Evolutionary conservation across 2,888 invertebrate genomes (phyloP).

Genomic region (Ectobius pallidus): DNA sequence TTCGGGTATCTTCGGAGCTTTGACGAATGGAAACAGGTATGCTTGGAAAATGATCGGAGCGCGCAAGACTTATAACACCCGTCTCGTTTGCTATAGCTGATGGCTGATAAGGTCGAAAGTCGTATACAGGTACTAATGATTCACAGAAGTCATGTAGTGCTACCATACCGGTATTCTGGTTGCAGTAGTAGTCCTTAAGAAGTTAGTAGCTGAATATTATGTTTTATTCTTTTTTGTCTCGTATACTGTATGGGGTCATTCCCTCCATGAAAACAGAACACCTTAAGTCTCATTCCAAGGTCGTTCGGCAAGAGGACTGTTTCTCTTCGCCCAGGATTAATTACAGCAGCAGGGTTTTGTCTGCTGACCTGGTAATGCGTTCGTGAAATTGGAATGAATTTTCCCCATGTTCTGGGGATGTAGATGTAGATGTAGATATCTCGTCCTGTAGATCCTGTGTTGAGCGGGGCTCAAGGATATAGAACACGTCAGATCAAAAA

Average conservation of each 20-base stretch:
- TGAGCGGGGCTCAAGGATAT: too few relatives aligned
- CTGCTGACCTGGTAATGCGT: neutral
- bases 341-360: neutral
- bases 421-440: too few relatives aligned
- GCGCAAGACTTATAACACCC: too few relatives aligned
- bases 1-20: conserved; percentile 1
- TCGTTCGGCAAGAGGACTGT: neutral
- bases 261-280: conserved; percentile 2
- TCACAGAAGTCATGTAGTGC: neutral
- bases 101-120: neutral
- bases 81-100: too few relatives aligned
- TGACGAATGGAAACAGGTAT: too few relatives aligned
- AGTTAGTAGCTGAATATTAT: neutral
- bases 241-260: conserved; percentile 6
- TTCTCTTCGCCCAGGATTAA: neutral
- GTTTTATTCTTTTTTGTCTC: neutral
- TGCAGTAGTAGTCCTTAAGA: neutral
- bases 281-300: conserved; percentile 10
- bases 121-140: conserved; percentile 1
- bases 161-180: neutral
- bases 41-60: neutral
- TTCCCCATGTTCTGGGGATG: too few relatives aligned
- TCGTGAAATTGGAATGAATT: too few relatives aligned
- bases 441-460: too few relatives aligned
- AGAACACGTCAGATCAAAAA: too few relatives aligned